Evolutionary conservation across 2,888 invertebrate species (phyloP), one percentile per base, ranked within the genome.

Genomic region (Aphidius colemani): DNA sequence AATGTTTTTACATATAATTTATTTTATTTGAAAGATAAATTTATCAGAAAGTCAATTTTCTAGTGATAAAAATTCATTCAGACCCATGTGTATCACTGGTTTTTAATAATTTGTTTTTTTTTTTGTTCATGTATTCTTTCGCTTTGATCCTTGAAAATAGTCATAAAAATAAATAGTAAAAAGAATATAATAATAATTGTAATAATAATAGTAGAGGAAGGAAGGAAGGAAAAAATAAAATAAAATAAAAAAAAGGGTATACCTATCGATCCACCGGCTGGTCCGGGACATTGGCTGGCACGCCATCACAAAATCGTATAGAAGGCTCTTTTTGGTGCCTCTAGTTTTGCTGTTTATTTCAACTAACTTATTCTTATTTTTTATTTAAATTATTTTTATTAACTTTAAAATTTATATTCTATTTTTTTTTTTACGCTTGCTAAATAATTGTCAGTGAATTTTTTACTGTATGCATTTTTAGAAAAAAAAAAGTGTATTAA

Each of bases 221-320:
- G 60, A 11, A 45, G 7, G 43, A 59, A 50, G 44, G 53, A 18
- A 57, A 30, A 49, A 48, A 58, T 13, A 48, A 55, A 30, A 46
- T 40, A 53, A 63, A 13, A 48, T 48, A 44, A 46, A 77, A 78
- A 70, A 76, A 79, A 77, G 76, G 75, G 77, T 77, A 77, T 77
- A 30, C 30, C 30, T 30, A 79, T 79, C 77, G 78, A 79, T 79
- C 78, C 74, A 66, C 57, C 69, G 66, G 65, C 70, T 70, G 75
- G 78, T 74, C 76, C 76, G 76, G 76, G 78, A 75, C 75, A 75
- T 75, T 69, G 75, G 75, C 72, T 71, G 72, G 72, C 71, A 75
- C 76, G 74, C 76, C 75, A 76, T 72, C 74, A 71, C 72, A 72
- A 72, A 71, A 70, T 74, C 72, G 71, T 71, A n/a, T n/a, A 69